These are phyloP conservation scores for Capricornis sumatraensis DNA, from an alignment of 2,113 vertebrate genomes.

Conservation along the genomic window DNA sequence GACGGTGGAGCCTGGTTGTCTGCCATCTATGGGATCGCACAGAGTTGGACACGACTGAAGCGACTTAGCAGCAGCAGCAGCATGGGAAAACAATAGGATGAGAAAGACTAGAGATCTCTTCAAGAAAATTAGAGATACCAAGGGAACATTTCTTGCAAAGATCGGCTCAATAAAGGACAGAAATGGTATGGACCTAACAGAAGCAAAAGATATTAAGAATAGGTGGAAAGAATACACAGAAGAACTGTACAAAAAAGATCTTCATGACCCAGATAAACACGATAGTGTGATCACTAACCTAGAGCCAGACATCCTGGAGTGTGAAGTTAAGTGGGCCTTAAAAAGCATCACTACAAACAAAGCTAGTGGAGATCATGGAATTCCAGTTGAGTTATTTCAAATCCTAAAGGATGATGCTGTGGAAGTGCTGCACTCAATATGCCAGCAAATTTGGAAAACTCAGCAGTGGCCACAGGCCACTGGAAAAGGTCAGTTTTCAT, in stretches of 20 bases:
- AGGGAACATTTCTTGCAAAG: not conserved
- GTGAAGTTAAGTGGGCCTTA: not conserved
- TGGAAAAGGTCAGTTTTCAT: not conserved
- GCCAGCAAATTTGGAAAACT: not conserved
- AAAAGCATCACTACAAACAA: not conserved
- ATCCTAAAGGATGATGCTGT: not conserved
- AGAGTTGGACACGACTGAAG: too few relatives aligned
- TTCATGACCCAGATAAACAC: fast-evolving
- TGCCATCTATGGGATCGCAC: too few relatives aligned
- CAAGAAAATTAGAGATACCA: not conserved
- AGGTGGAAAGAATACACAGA: not conserved
- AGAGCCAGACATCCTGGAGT: not conserved
- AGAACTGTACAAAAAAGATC: not conserved
- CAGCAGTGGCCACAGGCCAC: not conserved
- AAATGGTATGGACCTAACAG: not conserved
- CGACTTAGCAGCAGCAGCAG: too few relatives aligned
- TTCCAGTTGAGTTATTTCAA: not conserved
- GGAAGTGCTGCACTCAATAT: not conserved
- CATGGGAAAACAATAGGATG: not conserved
- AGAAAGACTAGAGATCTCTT: not conserved
- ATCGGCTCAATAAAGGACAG: not conserved
- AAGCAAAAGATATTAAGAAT: not conserved
- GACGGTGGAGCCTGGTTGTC: too few relatives aligned
- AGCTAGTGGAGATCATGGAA: not conserved
- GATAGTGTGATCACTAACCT: not conserved